A percentile compares a stretch with the other conserved stretches of the same genome.
phyloP scores from a whole-genome alignment of 2,113 vertebrate species.

The Hippocampus comes region DNA sequence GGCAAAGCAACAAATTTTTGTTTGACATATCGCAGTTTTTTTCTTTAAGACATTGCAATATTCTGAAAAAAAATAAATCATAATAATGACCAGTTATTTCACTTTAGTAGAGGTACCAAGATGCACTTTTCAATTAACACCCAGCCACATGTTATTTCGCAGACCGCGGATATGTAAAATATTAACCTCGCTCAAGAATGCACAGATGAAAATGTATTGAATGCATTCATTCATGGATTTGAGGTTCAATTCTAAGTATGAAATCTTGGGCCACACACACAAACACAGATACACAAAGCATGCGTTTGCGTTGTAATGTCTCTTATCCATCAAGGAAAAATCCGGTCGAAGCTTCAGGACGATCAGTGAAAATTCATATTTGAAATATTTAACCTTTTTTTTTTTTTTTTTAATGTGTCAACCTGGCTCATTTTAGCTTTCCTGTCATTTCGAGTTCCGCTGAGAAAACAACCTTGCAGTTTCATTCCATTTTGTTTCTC shows the following conservation, averaged over 20 bases:
- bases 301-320: background rate
- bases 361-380: background rate
- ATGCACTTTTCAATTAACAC: too few species aligned
- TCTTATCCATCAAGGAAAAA: background rate
- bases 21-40: too few species aligned
- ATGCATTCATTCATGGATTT: background rate
- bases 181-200: background rate
- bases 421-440: constrained; percentile 44
- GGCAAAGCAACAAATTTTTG: too few species aligned
- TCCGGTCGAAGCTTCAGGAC: background rate
- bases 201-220: background rate
- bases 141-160: too few species aligned
- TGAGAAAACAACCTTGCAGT: constrained; percentile 39
- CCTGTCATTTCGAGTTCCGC: constrained; percentile 37
- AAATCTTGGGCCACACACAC: background rate
- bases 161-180: background rate
- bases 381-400: background rate
- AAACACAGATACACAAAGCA: background rate
- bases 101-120: too few species aligned
- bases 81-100: too few species aligned
- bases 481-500: constrained; percentile 40
- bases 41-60: too few species aligned
- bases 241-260: background rate
- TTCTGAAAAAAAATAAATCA: too few species aligned
- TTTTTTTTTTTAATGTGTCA: background rate